Evolutionary conservation across 2,888 invertebrate species (phyloP).

Genomic region (Campopleginae sp.): DNA sequence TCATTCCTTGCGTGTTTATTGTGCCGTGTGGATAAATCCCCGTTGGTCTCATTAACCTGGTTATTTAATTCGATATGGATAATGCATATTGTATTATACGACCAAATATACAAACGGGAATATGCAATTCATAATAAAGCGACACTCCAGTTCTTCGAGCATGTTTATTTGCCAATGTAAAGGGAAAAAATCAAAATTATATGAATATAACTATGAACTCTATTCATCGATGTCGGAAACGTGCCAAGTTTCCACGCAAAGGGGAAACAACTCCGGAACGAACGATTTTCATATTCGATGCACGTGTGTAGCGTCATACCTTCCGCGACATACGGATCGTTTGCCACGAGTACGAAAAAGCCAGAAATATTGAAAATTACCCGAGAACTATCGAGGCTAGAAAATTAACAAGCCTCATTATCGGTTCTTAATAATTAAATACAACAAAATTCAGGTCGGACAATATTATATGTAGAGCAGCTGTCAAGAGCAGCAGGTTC

Average conservation of each 20-base stretch:
- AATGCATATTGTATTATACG: not conserved
- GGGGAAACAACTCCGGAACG: constrained; percentile 34
- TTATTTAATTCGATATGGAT: constrained; percentile 4
- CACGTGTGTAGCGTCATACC: not conserved
- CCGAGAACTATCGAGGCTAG: not conserved
- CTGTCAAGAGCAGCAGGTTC: not conserved
- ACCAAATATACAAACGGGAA: not conserved
- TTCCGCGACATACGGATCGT: not conserved
- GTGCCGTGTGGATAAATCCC: not conserved
- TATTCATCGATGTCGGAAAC: constrained; percentile 66
- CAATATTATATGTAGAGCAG: not conserved
- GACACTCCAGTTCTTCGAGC: constrained; percentile 55
- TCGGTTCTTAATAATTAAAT: not conserved
- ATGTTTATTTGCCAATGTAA: not conserved
- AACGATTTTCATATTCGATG: constrained; percentile 4
- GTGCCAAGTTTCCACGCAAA: constrained; percentile 65
- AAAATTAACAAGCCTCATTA: not conserved
- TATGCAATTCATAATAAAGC: constrained; percentile 4
- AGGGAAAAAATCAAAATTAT: not conserved
- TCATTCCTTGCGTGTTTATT: constrained; percentile 1
- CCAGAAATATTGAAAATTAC: not conserved
- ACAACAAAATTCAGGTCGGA: not conserved
- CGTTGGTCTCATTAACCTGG: constrained; percentile 1
- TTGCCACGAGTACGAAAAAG: not conserved
- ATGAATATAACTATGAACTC: constrained; percentile 34